Base-by-base conservation (phyloP, 2,113 vertebrate species). In the Tinamus guttatus region DNA sequence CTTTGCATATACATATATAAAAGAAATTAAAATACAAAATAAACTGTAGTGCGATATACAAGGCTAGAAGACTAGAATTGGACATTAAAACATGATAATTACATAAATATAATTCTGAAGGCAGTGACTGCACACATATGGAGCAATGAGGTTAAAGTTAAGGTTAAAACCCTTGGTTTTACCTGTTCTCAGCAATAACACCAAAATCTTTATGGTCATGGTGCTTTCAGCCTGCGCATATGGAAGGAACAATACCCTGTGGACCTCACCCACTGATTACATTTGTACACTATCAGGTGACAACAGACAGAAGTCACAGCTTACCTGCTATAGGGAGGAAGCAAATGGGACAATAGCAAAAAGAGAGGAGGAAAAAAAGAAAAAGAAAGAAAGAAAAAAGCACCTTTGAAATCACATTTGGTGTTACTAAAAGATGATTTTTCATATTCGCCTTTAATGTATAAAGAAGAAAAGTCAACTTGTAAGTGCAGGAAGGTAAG, bases 1-100 rank as follows among this genome's bases (percentile, higher is more conserved):
- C 58, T 80, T 36, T 49, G 17, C 41, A 64, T 12, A 49, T 15
- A 64, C 11, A 49, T 15, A 32, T 68, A 80, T 5, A 71, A 82
- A 92, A 94, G 28, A 76, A 83, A 74, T 15, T 12, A 21, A 75
- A 78, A 82, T 51, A 87, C 82, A 79, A 32, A 24, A 6, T 18
- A 69, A 65, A 71, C 52, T 52, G 10, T 32, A 40, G 32, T 13
- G 13, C 16, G 51, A n/a, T 51, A 40, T 59, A 67, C 5, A 1
- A 69, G 34, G 28, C n/a, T 75, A 68, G 36, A 1, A 69, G 34
- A 25, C n/a, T 75, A 68, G 36, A 52, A 85, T 59, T 25, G 25
- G 68, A 75, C 59, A 38, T 49, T 36, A 81, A 76, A 70, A 64
- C 68, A 45, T 8, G 13, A 65, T 11, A 84, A 18, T 51, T 59